Evolutionary conservation across 37 sponge, comb jelly and placozoan species (phyloP).

Genomic region (Crambe crambe): DNA sequence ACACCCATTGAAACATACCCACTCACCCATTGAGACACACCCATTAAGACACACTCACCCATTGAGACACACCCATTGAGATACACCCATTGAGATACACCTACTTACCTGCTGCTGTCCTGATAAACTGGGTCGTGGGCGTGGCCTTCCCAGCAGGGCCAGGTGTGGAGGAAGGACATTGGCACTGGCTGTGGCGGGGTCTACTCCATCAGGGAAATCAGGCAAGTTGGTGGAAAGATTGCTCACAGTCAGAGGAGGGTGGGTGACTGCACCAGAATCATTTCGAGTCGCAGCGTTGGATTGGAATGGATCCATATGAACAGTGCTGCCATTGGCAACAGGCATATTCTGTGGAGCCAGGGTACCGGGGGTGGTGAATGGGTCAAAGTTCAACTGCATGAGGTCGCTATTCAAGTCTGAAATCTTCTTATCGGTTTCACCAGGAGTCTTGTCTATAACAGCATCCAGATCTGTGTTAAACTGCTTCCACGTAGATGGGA

Average conservation of each 20-base stretch:
- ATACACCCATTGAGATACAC: too few relatives aligned
- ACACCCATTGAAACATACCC: too few relatives aligned
- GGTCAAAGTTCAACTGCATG: conserved; percentile 41
- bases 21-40: too few relatives aligned
- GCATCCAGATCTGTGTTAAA: conserved; percentile 15
- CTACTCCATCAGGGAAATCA: conserved; percentile 25
- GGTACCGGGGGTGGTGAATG: conserved; percentile 13
- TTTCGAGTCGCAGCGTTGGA: background rate
- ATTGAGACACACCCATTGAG: too few relatives aligned
- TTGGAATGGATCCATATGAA: conserved; percentile 14
- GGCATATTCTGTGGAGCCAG: background rate
- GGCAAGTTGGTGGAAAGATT: conserved; percentile 26
- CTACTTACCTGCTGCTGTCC: conserved; percentile 26
- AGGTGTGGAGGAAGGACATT: conserved; percentile 21
- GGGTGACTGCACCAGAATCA: background rate
- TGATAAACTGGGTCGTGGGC: conserved; percentile 23
- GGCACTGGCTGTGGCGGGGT: conserved; percentile 5
- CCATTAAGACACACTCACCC: too few relatives aligned
- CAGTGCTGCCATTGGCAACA: conserved; percentile 1
- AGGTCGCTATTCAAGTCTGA: conserved; percentile 16
- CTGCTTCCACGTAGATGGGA: background rate
- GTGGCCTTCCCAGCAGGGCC: conserved; percentile 33
- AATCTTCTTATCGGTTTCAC: conserved; percentile 1
- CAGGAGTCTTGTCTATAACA: background rate
- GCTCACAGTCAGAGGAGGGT: conserved; percentile 42